Conservation (phyloP, 2,888 invertebrate species). For the Micropterix aruncella region DNA sequence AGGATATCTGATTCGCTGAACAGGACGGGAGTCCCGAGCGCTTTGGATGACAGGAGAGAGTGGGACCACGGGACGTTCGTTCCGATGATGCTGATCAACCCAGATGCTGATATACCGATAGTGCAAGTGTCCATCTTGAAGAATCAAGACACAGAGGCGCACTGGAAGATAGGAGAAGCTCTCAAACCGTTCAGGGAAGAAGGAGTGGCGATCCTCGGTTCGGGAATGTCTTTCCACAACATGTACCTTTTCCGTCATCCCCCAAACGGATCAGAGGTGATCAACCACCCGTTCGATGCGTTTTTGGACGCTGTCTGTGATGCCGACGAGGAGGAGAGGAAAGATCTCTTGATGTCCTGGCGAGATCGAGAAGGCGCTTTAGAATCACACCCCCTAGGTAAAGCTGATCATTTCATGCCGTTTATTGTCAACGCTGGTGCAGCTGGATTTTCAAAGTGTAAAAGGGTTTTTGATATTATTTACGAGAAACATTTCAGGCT, state of each 20-base stretch:
- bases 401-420: background rate
- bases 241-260: background rate
- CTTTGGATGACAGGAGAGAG: background rate
- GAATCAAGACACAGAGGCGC: background rate
- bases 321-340: background rate
- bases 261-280: background rate
- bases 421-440: background rate
- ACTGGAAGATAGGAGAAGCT: conserved; percentile 1
- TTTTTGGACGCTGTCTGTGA: background rate
- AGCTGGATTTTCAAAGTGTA: background rate
- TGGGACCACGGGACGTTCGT: conserved; percentile 1
- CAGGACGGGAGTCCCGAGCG: background rate
- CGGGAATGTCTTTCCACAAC: conserved; percentile 1
- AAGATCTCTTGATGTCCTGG: background rate
- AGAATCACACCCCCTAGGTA: background rate
- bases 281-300: background rate
- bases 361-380: background rate
- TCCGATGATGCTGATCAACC: background rate
- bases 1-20: background rate
- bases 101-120: background rate
- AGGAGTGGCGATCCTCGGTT: background rate
- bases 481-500: background rate
- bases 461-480: background rate
- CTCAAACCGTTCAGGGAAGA: background rate
- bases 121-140: background rate